Evolutionary conservation across 2,888 invertebrate species (phyloP), one percentile per base, ranked within the genome.

Genomic region (Xanthostigma xanthostigma): DNA sequence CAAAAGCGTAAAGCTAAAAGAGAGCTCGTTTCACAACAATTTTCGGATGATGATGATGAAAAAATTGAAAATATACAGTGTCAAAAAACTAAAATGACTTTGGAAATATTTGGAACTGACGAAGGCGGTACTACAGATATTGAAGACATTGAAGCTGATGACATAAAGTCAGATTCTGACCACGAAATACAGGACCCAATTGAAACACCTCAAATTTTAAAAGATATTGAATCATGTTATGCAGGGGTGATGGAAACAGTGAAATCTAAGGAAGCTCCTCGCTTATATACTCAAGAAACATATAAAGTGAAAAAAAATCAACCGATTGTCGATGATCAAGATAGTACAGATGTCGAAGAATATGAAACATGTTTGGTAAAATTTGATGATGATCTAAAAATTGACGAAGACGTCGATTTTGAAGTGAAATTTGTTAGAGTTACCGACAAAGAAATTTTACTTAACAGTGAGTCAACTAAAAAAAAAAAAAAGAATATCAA

Each of bases 281-380:
- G 44, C 5, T 17, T 45, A n/a, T 50, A 47, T 44, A 49, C 39
- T 43, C 17, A 12, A 9, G 48, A 44, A 41, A 41, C 46, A 14
- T 36, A 27, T 41, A 17, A 40, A 13, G 36, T 41, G 11, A 43
- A 44, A 44, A 48, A 50, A 48, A 34, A 41, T 14, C 38, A 44
- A 27, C 44, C 50, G 13, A 50, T 44, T 33, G 36, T 50, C 12
- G 47, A 44, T 35, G 48, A 54, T 41, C 41, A 14, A 33, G 54
- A 53, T 43, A 45, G 49, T 45, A 58, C 55, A 36, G 68, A 65
- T 36, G 60, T 58, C 49, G 67, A 66, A 39, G 46, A 44, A 17
- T 44, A 46, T 36, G 39, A 49, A 37, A 27, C 27, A 27, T 27
- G 27, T 27, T 27, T 27, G 6, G 27, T 6, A 27, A 27, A 27